Base-by-base conservation (phyloP, 2,888 invertebrate genomes). In the Horisme vitalbata region DNA sequence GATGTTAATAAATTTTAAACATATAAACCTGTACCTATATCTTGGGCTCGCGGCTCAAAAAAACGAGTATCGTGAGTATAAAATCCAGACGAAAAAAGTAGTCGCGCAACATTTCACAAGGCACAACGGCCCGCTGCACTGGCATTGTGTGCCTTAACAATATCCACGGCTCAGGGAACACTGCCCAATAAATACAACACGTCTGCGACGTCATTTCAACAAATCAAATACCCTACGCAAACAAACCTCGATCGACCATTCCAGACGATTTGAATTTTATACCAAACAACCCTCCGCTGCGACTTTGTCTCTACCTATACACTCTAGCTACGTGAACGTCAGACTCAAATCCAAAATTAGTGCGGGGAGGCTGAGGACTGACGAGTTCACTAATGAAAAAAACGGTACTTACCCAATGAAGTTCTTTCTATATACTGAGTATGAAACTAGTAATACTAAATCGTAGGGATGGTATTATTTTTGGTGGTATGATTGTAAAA, bases 1-100 rank as follows among this genome's bases (percentile, higher is more conserved):
- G 79, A 86, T 88, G 87, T 88, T 87, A 88, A 88, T 89, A 88
- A 87, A 88, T 89, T 87, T 88, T 84, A 85, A 89, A 88, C 83
- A 87, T 87, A 87, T 87, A 88, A 88, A 88, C 87, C 86, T 85
- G 87, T 88, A 87, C 87, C n/a, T n/a, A n/a, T n/a, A 87, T 88
- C 86, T 85, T 79, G 85, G 74, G 83, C 84, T 84, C 80, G 78
- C 80, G 79, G 84, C 79, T 81, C 80, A 86, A 88, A 88, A n/a
- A 87, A 88, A 88, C 83, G 76, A 88, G 78, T 79, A 86, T 80
- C 77, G 79, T 81, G 83, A 86, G 85, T 88, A 75, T 80, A 86
- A 79, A 85, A 84, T 86, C 87, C 89, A 88, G 89, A 89, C 88
- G 89, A 88, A 88, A 89, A 89, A 89, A 89, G 88, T 87, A 85